These are phyloP conservation scores for Drosophila nikananu DNA, from an alignment of 1,140 invertebrate species.

Conservation along the genomic window DNA sequence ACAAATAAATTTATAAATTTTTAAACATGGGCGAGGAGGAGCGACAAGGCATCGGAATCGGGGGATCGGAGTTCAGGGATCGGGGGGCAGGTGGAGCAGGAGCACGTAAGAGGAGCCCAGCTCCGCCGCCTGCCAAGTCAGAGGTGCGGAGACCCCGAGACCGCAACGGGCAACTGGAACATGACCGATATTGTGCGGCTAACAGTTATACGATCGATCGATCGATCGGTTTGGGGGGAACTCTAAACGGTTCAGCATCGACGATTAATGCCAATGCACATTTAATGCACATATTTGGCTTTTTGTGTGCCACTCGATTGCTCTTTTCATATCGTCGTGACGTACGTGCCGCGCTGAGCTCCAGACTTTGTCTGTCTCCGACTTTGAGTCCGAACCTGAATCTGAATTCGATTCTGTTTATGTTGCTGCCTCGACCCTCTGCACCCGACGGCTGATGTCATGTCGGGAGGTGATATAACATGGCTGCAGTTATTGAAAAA, in stretches of 20 bases:
- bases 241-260: constrained; percentile 71
- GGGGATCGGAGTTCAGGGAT: constrained; percentile 17
- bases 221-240: constrained; percentile 4
- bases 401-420: constrained; percentile 24
- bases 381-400: constrained; percentile 31
- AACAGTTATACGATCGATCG: constrained; percentile 68
- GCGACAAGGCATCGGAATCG: not conserved
- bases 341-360: constrained; percentile 74
- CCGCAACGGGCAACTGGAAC: constrained; percentile 72
- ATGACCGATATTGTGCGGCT: constrained; percentile 80
- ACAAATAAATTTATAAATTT: constrained; percentile 81
- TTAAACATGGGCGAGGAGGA: constrained; percentile 59
- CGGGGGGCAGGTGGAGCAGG: constrained; percentile 15
- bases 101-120: constrained; percentile 38
- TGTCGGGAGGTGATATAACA: constrained; percentile 82
- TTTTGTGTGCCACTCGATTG: constrained; percentile 70
- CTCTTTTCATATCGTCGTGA: constrained; percentile 71
- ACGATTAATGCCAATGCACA: constrained; percentile 83
- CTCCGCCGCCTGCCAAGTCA: constrained; percentile 64
- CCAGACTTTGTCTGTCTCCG: constrained; percentile 38
- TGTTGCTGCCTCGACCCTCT: constrained; percentile 5
- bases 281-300: constrained; percentile 79
- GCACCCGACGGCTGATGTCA: constrained; percentile 61
- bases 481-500: constrained; percentile 75
- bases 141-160: constrained; percentile 64